A percentile compares a stretch with the other conserved stretches of the same genome.
Conservation (phyloP, 35 echinoderm and acorn worm species). For the Amphiura filiformis region DNA sequence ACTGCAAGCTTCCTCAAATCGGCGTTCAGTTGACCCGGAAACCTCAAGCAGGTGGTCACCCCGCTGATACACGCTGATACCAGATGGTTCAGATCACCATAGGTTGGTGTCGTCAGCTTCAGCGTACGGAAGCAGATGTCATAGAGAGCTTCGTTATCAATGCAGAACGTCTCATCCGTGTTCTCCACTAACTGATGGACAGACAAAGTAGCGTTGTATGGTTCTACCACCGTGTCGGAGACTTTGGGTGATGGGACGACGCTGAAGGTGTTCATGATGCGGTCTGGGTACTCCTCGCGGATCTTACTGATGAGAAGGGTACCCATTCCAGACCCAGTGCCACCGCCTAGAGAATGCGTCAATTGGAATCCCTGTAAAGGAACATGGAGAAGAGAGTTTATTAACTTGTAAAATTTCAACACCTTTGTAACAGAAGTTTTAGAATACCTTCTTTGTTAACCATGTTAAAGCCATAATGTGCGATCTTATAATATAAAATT, state of each 20-base stretch:
- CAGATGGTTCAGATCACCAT: slow-evolving; percentile 91
- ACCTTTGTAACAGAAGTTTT: too few relatives aligned
- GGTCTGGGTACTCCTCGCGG: slow-evolving; percentile 81
- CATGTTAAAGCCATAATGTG: too few relatives aligned
- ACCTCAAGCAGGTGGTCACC: slow-evolving; percentile 93
- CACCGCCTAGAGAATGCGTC: too few relatives aligned
- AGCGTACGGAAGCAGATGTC: too few relatives aligned
- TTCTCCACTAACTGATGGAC: too few relatives aligned
- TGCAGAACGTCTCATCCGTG: too few relatives aligned
- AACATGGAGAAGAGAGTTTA: too few relatives aligned
- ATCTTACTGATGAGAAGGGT: slow-evolving; percentile 77
- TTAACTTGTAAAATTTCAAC: too few relatives aligned
- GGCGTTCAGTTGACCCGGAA: slow-evolving; percentile 85
- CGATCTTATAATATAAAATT: too few relatives aligned
- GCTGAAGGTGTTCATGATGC: slow-evolving; percentile 95
- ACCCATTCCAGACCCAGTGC: slow-evolving; percentile 91
- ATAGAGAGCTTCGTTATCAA: too few relatives aligned
- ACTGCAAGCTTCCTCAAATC: slow-evolving; percentile 83
- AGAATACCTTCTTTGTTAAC: too few relatives aligned
- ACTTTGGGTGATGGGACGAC: slow-evolving; percentile 91
- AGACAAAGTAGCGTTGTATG: slow-evolving; percentile 97
- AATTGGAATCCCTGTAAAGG: slow-evolving; percentile 44
- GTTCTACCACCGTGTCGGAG: slow-evolving; percentile 85
- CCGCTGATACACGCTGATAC: slow-evolving; percentile 93
- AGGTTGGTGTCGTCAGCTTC: too few relatives aligned